Percentiles rank a stretch among this genome's conserved stretches.
phyloP scores from a whole-genome alignment of 2,888 invertebrate genomes.

The Baronia brevicornis region DNA sequence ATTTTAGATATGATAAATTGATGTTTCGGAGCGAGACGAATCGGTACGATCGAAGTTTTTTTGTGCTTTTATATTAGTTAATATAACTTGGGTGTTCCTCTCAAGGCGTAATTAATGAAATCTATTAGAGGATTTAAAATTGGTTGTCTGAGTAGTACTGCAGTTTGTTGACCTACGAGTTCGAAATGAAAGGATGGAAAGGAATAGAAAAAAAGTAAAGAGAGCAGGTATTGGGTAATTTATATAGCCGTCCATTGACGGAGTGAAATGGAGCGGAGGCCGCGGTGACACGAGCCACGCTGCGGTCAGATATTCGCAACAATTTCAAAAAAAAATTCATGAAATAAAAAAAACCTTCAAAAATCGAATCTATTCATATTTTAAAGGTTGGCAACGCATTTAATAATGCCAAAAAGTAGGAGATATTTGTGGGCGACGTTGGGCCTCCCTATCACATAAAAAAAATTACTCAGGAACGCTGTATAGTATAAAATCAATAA shows the following conservation, averaged over 20 bases:
- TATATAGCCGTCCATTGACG: slow-evolving; percentile 51
- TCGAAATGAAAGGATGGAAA: slow-evolving; percentile 46
- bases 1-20: slow-evolving; percentile 45
- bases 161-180: slow-evolving; percentile 46
- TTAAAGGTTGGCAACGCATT: too few relatives aligned
- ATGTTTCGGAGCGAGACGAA: slow-evolving; percentile 43
- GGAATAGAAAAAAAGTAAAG: slow-evolving; percentile 46
- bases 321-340: too few relatives aligned
- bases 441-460: too few relatives aligned
- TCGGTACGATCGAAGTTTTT: slow-evolving; percentile 39
- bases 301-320: slow-evolving; percentile 34
- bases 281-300: slow-evolving; percentile 58
- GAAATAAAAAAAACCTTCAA: too few relatives aligned
- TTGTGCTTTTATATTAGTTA: slow-evolving; percentile 16
- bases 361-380: too few relatives aligned
- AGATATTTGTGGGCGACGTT: too few relatives aligned
- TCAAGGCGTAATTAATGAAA: slow-evolving; percentile 23
- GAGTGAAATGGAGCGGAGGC: slow-evolving; percentile 51
- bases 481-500: too few relatives aligned
- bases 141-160: too few relatives aligned
- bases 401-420: too few relatives aligned
- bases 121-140: too few relatives aligned
- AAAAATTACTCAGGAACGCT: too few relatives aligned
- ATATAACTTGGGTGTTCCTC: slow-evolving; percentile 20
- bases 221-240: slow-evolving; percentile 47